Conservation (phyloP, 2,113 vertebrate species). For the Lampris incognitus region DNA sequence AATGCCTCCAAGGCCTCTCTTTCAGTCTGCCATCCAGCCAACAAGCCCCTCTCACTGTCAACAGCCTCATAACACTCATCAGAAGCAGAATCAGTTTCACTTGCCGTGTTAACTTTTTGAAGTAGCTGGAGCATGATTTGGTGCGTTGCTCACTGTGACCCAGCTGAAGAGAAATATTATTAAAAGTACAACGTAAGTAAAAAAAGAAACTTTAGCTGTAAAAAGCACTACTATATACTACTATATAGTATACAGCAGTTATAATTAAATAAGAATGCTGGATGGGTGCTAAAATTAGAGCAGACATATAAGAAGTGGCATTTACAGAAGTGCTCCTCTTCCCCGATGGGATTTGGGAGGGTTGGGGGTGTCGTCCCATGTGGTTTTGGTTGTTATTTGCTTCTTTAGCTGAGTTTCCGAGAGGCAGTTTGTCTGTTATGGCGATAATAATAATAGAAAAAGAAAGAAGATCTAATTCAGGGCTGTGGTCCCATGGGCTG, state of each 20-base stretch:
- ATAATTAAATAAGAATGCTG: no score
- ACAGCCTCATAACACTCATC: slow-evolving; percentile 6
- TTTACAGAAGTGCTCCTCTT: slow-evolving; percentile 39
- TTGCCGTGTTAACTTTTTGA: no score
- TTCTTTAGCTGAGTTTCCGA: slow-evolving; percentile 15
- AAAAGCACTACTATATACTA: no score
- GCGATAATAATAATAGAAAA: neutral
- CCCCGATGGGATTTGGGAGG: slow-evolving; percentile 1
- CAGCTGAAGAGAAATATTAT: no score
- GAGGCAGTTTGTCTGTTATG: no score
- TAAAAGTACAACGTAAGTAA: no score
- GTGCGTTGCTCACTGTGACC: no score
- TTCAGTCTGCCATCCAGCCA: slow-evolving; percentile 56
- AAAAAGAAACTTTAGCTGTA: no score
- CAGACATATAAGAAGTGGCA: slow-evolving; percentile 40
- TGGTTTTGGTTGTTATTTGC: slow-evolving; percentile 29
- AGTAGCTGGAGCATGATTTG: no score
- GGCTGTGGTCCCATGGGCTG: slow-evolving; percentile 23
- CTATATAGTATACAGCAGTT: no score
- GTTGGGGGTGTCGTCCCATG: neutral
- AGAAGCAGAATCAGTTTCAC: no score
- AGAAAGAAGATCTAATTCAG: slow-evolving; percentile 57
- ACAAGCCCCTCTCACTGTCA: slow-evolving; percentile 65
- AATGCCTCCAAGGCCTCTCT: slow-evolving; percentile 48
- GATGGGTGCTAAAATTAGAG: neutral